Base-by-base conservation (phyloP, 2,797 vertebrate genomes). In the Karalla daura region DNA sequence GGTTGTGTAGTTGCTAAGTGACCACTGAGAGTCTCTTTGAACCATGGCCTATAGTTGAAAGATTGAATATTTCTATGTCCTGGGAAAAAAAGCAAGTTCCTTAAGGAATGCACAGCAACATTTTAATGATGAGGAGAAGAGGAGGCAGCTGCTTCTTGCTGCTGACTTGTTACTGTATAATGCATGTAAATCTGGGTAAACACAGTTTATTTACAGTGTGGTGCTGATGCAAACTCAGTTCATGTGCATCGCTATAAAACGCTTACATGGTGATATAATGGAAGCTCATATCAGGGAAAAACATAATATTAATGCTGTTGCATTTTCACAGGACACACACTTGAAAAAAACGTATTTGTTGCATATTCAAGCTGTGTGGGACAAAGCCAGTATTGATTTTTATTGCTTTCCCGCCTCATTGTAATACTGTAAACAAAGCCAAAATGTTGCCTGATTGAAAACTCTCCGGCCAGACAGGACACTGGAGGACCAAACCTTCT, bases 1-100 rank as follows among this genome's bases (percentile, higher is more conserved):
- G 2, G 20, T 61, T 3, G 13, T 1, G 25, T 44, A 20, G 70
- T 76, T 81, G 30, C 58, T 64, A 70, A 68, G 70, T 85, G 69
- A 78, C 74, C 33, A 30, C 30, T 20, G 47, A 28, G 35, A 40
- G 23, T 18, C 24, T 3, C 0, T 39, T 24, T 30, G 53, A 56
- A 37, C 20, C n/a, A 2, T 10, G 18, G 13, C 17, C 17, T 20
- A 5, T 15, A 14, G 44, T 36, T 58, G 7, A 25, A 52, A 62
- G 44, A 72, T 59, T 1, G 51, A 69, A 47, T 50, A 11, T 55
- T 30, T 36, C 5, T 1, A 4, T 8, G 5, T 24, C 36, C 11
- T 24, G 14, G 11, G 5, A 60, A 72, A 40, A 63, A 24, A 56
- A 53, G 45, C 24, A 28, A 75, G 32, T 10, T 17, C 20, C 49